Evolutionary conservation across 2,113 vertebrate genomes (phyloP), one percentile per base, ranked within the genome.

Genomic region (Actenoides lindsayi): DNA sequence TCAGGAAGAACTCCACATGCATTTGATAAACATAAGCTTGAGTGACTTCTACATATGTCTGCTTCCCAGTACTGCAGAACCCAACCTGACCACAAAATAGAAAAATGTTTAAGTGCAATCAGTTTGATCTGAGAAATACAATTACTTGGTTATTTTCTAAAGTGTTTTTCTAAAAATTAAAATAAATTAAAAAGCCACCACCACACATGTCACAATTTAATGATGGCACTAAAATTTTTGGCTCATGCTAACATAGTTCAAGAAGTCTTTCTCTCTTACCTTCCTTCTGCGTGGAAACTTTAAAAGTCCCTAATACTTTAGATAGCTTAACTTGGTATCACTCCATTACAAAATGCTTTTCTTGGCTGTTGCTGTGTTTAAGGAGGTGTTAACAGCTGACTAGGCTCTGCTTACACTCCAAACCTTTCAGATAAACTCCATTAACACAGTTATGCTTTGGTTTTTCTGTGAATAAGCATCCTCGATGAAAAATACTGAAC

Each of bases 271-370:
- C 28, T 51, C 79, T 68, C 28, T 70, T 74, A 48, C 27, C 16
- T 64, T 85, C 79, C 23, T 73, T 77, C 85, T 71, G 21, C 71
- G 28, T 30, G 24, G 39, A 90, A 94, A 56, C 54, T 92, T 85
- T 59, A 17, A n/a, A 83, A 87, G 37, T 89, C 44, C 35, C 56
- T 90, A 86, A 57, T 67, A 12, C 9, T 95, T 94, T 15, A 57
- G 30, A 44, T 63, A 81, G 18, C 83, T 94, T 90, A 88, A 74
- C 25, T 86, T 74, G 20, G 28, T 90, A 64, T 86, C 56, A 44
- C 50, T 82, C 33, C 35, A 48, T 93, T 90, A 83, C 15, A 64
- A 94, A 94, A 84, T 73, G 33, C 8, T 64, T 97, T 83, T 90
- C 11, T 11, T 80, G 65, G 68, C 44, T 90, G 31, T 80, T 92